phyloP scores from a whole-genome alignment of 1,140 invertebrate species.

The Chironomus tepperi region DNA sequence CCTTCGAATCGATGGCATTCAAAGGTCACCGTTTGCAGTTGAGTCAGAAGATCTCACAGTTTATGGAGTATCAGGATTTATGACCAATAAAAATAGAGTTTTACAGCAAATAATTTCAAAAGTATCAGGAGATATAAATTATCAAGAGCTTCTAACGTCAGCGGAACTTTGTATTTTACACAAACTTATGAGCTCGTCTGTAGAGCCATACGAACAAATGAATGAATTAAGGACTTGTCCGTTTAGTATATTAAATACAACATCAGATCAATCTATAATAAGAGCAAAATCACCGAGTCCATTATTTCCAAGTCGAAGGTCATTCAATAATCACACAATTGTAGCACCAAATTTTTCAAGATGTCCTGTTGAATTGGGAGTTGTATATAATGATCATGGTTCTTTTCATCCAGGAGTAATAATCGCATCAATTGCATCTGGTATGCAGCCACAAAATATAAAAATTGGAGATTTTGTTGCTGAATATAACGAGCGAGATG shows the following conservation, averaged over 20 bases:
- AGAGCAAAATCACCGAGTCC: neutral
- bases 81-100: constrained; percentile 49
- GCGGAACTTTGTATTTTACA: constrained; percentile 51
- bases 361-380: constrained; percentile 52
- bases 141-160: constrained; percentile 40
- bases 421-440: constrained; percentile 43
- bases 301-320: neutral
- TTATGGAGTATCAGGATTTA: constrained; percentile 47
- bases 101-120: constrained; percentile 46
- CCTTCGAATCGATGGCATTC: constrained; percentile 53
- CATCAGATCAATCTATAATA: neutral
- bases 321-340: constrained; percentile 19
- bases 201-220: constrained; percentile 44
- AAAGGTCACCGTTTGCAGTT: constrained; percentile 40
- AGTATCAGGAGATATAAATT: constrained; percentile 43
- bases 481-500: neutral
- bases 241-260: constrained; percentile 29
- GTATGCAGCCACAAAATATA: constrained; percentile 47
- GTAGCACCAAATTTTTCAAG: constrained; percentile 28
- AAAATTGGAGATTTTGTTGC: constrained; percentile 31
- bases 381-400: constrained; percentile 48
- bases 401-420: constrained; percentile 48
- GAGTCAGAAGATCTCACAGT: constrained; percentile 46
- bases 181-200: constrained; percentile 48
- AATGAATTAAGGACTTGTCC: constrained; percentile 44